phyloP scores from a whole-genome alignment of 2,888 invertebrate species.

The Cerceris rybyensis region DNA sequence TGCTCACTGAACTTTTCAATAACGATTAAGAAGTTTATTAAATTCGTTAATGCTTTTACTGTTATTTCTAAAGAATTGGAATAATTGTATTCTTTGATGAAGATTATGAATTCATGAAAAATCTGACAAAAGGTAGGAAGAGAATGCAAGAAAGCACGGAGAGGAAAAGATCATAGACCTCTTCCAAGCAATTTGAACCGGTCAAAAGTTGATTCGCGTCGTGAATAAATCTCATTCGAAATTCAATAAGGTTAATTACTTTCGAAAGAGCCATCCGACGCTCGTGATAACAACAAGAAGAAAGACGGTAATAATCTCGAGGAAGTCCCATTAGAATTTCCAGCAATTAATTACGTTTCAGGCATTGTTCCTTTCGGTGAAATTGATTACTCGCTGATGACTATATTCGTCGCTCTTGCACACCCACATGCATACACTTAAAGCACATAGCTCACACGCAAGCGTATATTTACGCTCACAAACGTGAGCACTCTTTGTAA shows the following conservation, averaged over 20 bases:
- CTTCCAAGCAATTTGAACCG: too few species aligned
- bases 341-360: slow-evolving; percentile 57
- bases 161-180: too few species aligned
- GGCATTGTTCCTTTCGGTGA: slow-evolving; percentile 51
- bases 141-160: too few species aligned
- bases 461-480: slow-evolving; percentile 11
- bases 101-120: too few species aligned
- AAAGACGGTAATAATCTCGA: slow-evolving; percentile 19
- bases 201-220: slow-evolving; percentile 3
- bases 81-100: too few species aligned
- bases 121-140: too few species aligned
- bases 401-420: slow-evolving; percentile 26
- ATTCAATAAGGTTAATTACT: slow-evolving; percentile 28
- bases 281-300: slow-evolving; percentile 24
- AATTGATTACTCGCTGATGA: slow-evolving; percentile 61
- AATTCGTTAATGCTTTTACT: too few species aligned
- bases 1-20: too few species aligned
- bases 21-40: too few species aligned
- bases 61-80: too few species aligned
- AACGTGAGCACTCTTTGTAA: slow-evolving; percentile 43
- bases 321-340: slow-evolving; percentile 31
- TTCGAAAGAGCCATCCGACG: slow-evolving; percentile 6
- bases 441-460: slow-evolving; percentile 21
- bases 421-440: slow-evolving; percentile 1
- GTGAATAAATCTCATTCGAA: slow-evolving; percentile 13